Base-by-base conservation (phyloP, 2,113 vertebrate species). In the Tretioscincus oriximinensis region DNA sequence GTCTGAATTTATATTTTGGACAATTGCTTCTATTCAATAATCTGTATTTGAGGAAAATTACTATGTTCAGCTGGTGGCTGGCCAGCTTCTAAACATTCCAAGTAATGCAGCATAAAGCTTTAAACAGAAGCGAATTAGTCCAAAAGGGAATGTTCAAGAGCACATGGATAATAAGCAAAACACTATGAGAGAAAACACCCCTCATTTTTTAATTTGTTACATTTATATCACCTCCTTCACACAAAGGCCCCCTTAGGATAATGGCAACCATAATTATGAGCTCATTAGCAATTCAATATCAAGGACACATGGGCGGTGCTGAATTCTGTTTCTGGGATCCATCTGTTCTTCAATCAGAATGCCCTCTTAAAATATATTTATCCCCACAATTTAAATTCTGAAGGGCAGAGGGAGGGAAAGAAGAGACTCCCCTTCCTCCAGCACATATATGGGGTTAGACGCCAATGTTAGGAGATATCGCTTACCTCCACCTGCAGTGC, bases 401-500 rank as follows among this genome's bases (percentile, higher is more conserved):
- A 73, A 76, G 29, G 16, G 28, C n/a, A 63, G 54, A 21, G 58
- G 26, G 11, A 28, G 41, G 22, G 69, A 24, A 47, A 18, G 9
- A 26, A 5, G 49, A n/a, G 21, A 81, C n/a, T 31, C 76, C 24
- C 41, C 28, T 31, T 12, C n/a, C 28, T 76, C 73, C 69, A 77
- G 28, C 51, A 65, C 4, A 35, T 51, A 35, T 51, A 54, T 76
- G 82, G 31, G 54, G 65, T 29, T 69, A 54, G 22, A 29, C 31
- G 66, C 47, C 71, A 45, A 73, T 41, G 31, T 3, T 49, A 60
- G 65, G 85, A 21, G 2, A 6, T n/a, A n/a, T 69, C 65, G 35
- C 24, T 87, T 95, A 99, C 98, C 98, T 96, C 98, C 96, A 2
- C 96, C 95, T 0, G 97, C 95, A 21, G 97, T 95, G 89, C 95